These are phyloP conservation scores for Machimus rusticus DNA, from an alignment of 2,888 invertebrate genomes.

Conservation along the genomic window DNA sequence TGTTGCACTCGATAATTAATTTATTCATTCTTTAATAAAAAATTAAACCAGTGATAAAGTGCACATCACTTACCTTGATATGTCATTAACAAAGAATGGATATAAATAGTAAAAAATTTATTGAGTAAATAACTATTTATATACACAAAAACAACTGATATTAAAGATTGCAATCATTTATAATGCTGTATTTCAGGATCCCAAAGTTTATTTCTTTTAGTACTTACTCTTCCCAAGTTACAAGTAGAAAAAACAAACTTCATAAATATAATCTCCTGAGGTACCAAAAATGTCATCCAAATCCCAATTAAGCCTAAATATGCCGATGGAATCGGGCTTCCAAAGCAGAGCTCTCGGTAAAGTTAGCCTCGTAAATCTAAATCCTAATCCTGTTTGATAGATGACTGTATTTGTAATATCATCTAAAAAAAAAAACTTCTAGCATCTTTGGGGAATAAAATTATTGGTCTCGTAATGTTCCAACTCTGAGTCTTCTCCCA, in stretches of 20 bases:
- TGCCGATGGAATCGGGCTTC: neutral
- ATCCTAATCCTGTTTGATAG: neutral
- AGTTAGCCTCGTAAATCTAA: neutral
- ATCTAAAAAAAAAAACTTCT: neutral
- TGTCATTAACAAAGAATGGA: too few species aligned
- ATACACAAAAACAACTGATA: too few species aligned
- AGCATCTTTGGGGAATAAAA: neutral
- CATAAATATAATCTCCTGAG: neutral
- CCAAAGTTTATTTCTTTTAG: neutral
- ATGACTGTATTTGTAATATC: neutral
- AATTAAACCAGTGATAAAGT: too few species aligned
- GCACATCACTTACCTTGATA: too few species aligned
- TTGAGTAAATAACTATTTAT: too few species aligned
- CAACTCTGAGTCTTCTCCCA: neutral
- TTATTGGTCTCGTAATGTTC: neutral
- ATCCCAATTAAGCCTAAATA: neutral
- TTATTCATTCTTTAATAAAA: too few species aligned
- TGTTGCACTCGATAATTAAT: too few species aligned
- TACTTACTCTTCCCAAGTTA: neutral
- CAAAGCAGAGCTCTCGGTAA: neutral
- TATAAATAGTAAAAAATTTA: too few species aligned
- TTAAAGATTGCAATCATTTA: too few species aligned
- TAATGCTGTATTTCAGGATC: too few species aligned
- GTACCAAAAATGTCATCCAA: neutral
- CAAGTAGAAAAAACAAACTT: neutral